Evolutionary conservation across 64 coral and sea anemone species (phyloP).

Genomic region (Acropora yongei): DNA sequence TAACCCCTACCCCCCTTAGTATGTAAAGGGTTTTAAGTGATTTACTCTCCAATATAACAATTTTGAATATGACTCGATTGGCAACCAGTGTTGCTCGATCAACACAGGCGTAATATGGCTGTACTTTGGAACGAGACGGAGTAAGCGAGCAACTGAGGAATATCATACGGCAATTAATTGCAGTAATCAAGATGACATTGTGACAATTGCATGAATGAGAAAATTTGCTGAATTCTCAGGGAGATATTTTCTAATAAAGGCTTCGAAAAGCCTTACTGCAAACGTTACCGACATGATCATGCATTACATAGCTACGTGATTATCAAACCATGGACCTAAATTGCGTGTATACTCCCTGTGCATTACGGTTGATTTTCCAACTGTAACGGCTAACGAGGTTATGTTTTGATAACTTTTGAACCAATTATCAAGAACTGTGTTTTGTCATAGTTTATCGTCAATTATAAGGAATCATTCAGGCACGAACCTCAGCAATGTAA

Average conservation of each 20-base stretch:
- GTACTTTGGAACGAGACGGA: constrained; percentile 27
- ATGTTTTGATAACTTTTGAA: no score
- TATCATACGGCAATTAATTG: constrained; percentile 36
- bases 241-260: constrained; percentile 38
- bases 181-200: constrained; percentile 55
- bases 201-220: constrained; percentile 59
- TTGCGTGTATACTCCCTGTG: neutral
- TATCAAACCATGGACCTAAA: neutral
- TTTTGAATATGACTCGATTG: neutral
- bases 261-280: neutral
- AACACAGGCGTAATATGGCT: constrained; percentile 21
- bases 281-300: neutral
- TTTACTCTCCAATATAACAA: neutral
- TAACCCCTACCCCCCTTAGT: no score
- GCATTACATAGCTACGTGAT: neutral
- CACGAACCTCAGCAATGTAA: no score
- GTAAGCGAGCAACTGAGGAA: constrained; percentile 34
- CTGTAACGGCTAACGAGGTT: neutral
- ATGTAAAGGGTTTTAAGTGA: neutral
- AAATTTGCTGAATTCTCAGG: constrained; percentile 36
- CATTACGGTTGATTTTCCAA: neutral
- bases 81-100: neutral
- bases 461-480: no score
- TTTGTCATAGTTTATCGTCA: no score
- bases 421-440: no score